Evolutionary conservation across 2,797 vertebrate species (phyloP).

Genomic region (Lepilemur ruficaudatus): DNA sequence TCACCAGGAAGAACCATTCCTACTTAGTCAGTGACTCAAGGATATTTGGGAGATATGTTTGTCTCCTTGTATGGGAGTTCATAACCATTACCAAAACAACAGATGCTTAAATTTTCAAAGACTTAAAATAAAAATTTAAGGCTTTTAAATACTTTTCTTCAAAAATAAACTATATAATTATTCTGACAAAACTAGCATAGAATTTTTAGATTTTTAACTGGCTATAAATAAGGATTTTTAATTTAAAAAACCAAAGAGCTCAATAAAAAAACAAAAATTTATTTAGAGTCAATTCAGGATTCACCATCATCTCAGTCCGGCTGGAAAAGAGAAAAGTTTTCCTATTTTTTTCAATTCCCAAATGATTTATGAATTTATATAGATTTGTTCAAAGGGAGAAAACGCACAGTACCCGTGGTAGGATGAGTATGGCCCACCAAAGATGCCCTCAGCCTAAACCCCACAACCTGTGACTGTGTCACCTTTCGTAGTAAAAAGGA

Average conservation of each 20-base stretch:
- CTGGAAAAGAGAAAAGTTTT: background rate
- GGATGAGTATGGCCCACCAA: background rate
- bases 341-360: background rate
- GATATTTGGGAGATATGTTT: constrained; percentile 32
- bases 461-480: background rate
- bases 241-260: background rate
- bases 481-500: background rate
- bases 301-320: background rate
- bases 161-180: constrained; percentile 52
- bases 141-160: constrained; percentile 17
- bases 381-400: background rate
- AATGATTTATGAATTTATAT: background rate
- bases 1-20: background rate
- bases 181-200: constrained; percentile 32
- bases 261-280: background rate
- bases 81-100: constrained; percentile 1
- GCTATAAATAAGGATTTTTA: constrained; percentile 13
- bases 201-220: constrained; percentile 25
- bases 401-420: background rate
- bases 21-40: background rate
- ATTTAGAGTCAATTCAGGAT: constrained; percentile 16
- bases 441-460: background rate
- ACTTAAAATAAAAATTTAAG: constrained; percentile 33
- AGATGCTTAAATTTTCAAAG: constrained; percentile 44
- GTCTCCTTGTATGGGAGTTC: background rate